phyloP scores from a whole-genome alignment of 2,113 vertebrate genomes.

The Motacilla tschutschensis region DNA sequence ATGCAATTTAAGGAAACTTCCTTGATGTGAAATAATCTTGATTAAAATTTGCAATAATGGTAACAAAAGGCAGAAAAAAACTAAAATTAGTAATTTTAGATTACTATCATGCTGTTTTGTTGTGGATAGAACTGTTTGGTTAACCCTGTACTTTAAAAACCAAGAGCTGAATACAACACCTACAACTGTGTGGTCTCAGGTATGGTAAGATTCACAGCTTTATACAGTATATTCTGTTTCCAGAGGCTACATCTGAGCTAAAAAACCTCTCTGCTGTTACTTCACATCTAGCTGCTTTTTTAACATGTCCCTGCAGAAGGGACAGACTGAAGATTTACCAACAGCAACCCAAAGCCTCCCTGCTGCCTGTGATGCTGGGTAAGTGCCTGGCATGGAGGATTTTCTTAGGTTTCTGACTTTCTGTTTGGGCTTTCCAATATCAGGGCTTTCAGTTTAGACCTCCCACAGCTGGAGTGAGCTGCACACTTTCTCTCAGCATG shows the following conservation, averaged over 20 bases:
- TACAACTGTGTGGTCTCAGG: background rate
- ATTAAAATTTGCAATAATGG: background rate
- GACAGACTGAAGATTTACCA: rapidly evolving
- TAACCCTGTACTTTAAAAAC: background rate
- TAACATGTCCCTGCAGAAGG: background rate
- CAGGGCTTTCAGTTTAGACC: background rate
- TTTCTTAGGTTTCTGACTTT: background rate
- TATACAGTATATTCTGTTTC: background rate
- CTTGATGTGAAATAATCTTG: background rate
- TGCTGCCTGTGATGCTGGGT: background rate
- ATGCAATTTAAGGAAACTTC: background rate
- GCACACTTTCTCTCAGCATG: background rate
- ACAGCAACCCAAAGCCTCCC: background rate
- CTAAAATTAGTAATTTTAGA: background rate
- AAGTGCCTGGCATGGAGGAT: background rate
- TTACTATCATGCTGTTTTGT: background rate
- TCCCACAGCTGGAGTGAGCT: background rate
- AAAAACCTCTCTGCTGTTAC: background rate
- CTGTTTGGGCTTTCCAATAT: background rate
- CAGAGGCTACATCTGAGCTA: background rate
- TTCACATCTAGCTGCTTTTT: background rate
- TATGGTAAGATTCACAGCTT: background rate
- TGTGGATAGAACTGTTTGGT: background rate
- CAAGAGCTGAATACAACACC: background rate
- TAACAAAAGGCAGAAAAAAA: background rate